Percentiles rank a stretch among this genome's conserved stretches.
These are phyloP conservation scores for Monomorium pharaonis DNA, from an alignment of 1,140 invertebrate species.

Conservation along the genomic window DNA sequence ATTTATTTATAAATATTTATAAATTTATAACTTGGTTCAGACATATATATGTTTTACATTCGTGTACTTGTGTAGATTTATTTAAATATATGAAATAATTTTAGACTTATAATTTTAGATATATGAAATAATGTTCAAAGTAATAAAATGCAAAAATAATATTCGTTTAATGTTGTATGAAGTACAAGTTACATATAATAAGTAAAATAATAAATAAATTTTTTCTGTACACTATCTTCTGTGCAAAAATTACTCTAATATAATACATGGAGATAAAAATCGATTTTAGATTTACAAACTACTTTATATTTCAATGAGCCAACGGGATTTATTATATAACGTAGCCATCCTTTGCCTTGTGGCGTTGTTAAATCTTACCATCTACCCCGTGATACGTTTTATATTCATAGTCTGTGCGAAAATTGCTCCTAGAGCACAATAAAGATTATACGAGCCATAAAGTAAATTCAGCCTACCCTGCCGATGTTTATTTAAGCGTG, in stretches of 20 bases:
- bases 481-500: conserved; percentile 78
- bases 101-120: no score
- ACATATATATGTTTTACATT: background rate
- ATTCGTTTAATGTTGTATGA: no score
- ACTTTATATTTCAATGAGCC: conserved; percentile 68
- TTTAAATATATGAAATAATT: background rate
- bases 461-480: conserved; percentile 73
- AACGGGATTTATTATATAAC: conserved; percentile 65
- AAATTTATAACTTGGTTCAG: background rate
- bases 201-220: background rate
- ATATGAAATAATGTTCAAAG: no score
- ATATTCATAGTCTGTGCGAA: conserved; percentile 82
- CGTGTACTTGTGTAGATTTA: background rate
- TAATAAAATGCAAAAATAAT: background rate
- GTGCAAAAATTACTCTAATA: background rate
- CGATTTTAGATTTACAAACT: conserved; percentile 38
- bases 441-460: conserved; percentile 81
- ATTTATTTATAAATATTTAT: background rate
- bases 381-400: conserved; percentile 72
- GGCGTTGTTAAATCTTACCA: conserved; percentile 77
- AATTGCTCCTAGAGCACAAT: conserved; percentile 79
- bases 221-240: background rate
- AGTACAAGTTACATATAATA: background rate
- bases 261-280: background rate
- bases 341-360: conserved; percentile 36